Conservation (phyloP, 2,888 invertebrate genomes). For the Hydraecia micacea region DNA sequence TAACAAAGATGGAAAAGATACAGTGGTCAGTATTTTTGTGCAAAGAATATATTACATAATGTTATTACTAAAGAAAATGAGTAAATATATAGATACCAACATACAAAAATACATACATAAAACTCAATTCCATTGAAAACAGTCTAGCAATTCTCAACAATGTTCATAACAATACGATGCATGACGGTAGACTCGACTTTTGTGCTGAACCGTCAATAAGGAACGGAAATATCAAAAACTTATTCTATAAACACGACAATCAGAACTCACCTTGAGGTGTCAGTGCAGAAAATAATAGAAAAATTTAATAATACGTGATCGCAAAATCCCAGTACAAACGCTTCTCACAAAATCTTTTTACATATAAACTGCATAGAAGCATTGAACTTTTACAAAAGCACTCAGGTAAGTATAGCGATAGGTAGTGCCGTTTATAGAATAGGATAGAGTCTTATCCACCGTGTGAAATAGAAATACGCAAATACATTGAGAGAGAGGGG, state of each 20-base stretch:
- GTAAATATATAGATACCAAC: neutral
- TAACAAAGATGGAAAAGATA: neutral
- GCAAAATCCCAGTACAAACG: slow-evolving; percentile 73
- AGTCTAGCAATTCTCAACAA: neutral
- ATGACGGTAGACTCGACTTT: slow-evolving; percentile 19
- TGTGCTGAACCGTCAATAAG: slow-evolving; percentile 26
- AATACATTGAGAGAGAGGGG: slow-evolving; percentile 76
- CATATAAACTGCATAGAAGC: slow-evolving; percentile 87
- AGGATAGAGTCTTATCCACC: slow-evolving; percentile 83
- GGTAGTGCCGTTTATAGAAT: slow-evolving; percentile 88
- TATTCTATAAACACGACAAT: slow-evolving; percentile 60
- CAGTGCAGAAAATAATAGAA: slow-evolving; percentile 66
- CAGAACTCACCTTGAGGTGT: slow-evolving; percentile 69
- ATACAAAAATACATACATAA: neutral
- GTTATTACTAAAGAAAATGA: neutral
- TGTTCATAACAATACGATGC: slow-evolving; percentile 16
- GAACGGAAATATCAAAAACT: slow-evolving; percentile 46
- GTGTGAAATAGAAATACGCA: slow-evolving; percentile 80
- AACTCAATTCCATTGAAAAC: neutral
- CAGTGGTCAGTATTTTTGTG: slow-evolving; percentile 33
- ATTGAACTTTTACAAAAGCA: slow-evolving; percentile 90
- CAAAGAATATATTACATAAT: neutral
- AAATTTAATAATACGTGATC: slow-evolving; percentile 69
- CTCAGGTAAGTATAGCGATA: slow-evolving; percentile 89
- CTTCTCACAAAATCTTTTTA: slow-evolving; percentile 83